Conservation (phyloP, 2,113 vertebrate species). For the Lophotis ruficrista region DNA sequence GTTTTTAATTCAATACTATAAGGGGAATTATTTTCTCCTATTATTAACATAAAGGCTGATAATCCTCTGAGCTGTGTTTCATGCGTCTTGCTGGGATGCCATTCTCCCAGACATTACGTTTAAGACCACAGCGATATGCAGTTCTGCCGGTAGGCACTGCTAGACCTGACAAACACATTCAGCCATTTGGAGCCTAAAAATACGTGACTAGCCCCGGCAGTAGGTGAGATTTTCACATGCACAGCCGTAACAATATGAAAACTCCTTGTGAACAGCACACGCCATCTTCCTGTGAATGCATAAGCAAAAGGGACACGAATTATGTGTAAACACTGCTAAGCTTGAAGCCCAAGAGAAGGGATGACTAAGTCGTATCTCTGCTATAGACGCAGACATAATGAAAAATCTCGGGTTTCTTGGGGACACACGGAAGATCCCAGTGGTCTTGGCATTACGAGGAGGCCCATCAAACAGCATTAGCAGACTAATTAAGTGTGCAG, state of each 20-base stretch:
- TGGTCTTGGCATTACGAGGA: slow-evolving; percentile 25
- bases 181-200: neutral
- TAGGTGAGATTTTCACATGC: slow-evolving; percentile 11
- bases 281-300: neutral
- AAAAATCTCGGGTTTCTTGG: slow-evolving; percentile 44
- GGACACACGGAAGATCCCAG: slow-evolving; percentile 47
- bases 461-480: slow-evolving; percentile 60
- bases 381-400: slow-evolving; percentile 32
- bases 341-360: neutral
- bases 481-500: slow-evolving; percentile 61
- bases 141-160: neutral
- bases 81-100: neutral
- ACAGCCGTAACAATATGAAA: neutral
- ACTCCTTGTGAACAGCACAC: neutral
- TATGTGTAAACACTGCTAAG: slow-evolving; percentile 5
- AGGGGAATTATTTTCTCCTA: neutral
- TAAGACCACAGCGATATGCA: neutral
- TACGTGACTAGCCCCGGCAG: neutral
- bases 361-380: neutral
- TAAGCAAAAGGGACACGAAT: neutral
- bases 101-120: neutral
- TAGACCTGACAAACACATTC: neutral
- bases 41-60: neutral
- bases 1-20: neutral
- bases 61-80: neutral